These are phyloP conservation scores for Trogon melanurus DNA, from an alignment of 2,113 vertebrate species.

Conservation along the genomic window DNA sequence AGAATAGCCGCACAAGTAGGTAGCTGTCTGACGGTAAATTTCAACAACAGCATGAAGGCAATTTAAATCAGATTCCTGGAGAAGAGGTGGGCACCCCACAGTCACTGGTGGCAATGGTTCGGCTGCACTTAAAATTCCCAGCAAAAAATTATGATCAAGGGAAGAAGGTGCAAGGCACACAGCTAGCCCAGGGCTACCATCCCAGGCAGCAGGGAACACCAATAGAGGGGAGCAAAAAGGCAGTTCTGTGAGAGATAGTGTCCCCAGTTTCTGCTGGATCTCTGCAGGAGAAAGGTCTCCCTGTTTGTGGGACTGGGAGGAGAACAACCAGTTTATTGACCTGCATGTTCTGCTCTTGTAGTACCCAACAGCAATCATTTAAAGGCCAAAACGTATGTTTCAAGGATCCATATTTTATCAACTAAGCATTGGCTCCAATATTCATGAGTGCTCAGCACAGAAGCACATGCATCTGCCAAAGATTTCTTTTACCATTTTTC, in stretches of 20 bases:
- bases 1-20: neutral
- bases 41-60: neutral
- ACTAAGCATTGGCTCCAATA: neutral
- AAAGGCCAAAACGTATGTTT: neutral
- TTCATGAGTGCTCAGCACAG: neutral
- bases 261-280: neutral
- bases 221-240: neutral
- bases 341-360: neutral
- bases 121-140: neutral
- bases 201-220: neutral
- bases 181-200: neutral
- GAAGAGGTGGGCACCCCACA: neutral
- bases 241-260: neutral
- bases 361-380: neutral
- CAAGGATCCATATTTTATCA: neutral
- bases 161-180: neutral
- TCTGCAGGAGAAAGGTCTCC: neutral
- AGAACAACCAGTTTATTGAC: neutral
- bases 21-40: neutral
- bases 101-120: fast-evolving
- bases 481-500: neutral
- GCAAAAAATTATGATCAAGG: neutral
- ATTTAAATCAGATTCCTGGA: neutral
- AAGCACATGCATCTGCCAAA: neutral
- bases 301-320: neutral